Conservation (phyloP, 2,888 invertebrate genomes). For the Epistrophe eligans region DNA sequence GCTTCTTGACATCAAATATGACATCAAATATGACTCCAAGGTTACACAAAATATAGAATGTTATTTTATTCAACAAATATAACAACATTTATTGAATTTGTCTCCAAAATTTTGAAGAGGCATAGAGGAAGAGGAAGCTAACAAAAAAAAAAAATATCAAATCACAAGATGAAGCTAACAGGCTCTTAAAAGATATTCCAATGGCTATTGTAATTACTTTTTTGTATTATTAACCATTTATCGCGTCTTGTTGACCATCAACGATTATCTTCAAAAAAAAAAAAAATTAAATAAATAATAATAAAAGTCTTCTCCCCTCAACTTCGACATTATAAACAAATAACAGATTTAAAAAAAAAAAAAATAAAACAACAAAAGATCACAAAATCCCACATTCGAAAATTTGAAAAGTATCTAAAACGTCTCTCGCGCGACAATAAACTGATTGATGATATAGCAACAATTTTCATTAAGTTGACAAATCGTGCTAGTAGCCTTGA, state of each 20-base stretch:
- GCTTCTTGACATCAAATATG: conserved; percentile 65
- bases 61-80: neutral
- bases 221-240: conserved; percentile 72
- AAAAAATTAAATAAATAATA: conserved; percentile 1
- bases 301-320: neutral
- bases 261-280: conserved; percentile 54
- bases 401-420: conserved; percentile 39
- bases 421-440: conserved; percentile 61
- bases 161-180: conserved; percentile 64
- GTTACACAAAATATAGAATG: conserved; percentile 26
- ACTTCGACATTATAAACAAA: neutral
- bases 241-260: conserved; percentile 71
- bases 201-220: conserved; percentile 65
- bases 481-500: conserved; percentile 72
- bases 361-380: conserved; percentile 16
- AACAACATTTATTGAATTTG: neutral
- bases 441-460: conserved; percentile 68
- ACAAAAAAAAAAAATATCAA: conserved; percentile 33
- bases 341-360: neutral
- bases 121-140: conserved; percentile 67
- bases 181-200: conserved; percentile 47
- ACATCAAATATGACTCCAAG: conserved; percentile 45
- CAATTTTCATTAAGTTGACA: conserved; percentile 63
- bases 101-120: conserved; percentile 29
- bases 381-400: conserved; percentile 52